phyloP scores from a whole-genome alignment of 2,888 invertebrate species.

The Mesorhabditis sp. region DNA sequence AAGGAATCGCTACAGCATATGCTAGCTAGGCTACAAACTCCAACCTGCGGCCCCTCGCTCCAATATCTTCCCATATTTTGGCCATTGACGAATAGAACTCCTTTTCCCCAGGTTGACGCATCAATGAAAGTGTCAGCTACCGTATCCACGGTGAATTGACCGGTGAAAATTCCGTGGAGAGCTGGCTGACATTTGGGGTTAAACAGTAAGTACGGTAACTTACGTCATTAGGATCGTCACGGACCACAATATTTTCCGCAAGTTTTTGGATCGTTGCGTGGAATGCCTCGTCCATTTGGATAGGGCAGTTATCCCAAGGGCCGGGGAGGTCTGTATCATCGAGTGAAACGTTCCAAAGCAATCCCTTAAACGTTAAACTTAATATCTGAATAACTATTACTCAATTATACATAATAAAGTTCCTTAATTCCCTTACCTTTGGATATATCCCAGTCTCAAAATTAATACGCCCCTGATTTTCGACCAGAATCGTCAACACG shows the following conservation, averaged over 20 bases:
- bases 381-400: neutral
- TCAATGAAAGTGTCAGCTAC: slow-evolving; percentile 45
- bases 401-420: no score
- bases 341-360: neutral
- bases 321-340: neutral
- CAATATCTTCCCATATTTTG: slow-evolving; percentile 66
- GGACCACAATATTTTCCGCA: neutral
- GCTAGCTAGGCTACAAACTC: no score
- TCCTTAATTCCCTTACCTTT: slow-evolving; percentile 21
- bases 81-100: slow-evolving; percentile 63
- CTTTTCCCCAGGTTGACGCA: slow-evolving; percentile 59
- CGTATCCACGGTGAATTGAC: slow-evolving; percentile 18
- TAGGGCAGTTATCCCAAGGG: neutral
- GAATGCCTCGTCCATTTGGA: neutral
- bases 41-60: slow-evolving; percentile 60
- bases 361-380: neutral
- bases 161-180: slow-evolving; percentile 26
- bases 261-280: neutral
- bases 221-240: no score
- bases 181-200: neutral
- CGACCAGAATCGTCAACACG: slow-evolving; percentile 63
- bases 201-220: neutral
- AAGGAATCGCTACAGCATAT: no score
- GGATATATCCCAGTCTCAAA: slow-evolving; percentile 60
- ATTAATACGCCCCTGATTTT: slow-evolving; percentile 80